Evolutionary conservation across 2,797 vertebrate species (phyloP), one percentile per base, ranked within the genome.

Genomic region (Kryptopterus vitreolus): DNA sequence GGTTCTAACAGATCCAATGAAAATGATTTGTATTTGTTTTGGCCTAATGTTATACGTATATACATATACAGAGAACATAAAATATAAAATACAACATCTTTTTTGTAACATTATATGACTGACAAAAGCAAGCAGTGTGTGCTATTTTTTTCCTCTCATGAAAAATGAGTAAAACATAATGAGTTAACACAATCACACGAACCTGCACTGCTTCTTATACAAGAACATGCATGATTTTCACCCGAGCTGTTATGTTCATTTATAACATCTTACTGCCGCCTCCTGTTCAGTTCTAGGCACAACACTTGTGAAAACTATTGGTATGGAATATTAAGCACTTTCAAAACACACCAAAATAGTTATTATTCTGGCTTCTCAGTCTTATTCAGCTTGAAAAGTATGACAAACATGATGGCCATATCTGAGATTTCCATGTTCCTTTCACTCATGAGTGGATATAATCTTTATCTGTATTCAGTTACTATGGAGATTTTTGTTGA

Each of bases 401-500:
- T 55, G 10, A 20, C 11, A n/a, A 35, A 53, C 11, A 7, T 13
- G 29, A 72, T 70, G 18, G 50, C 46, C 16, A 31, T 31, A 50
- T 71, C 52, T 70, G 48, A 31, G 18, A 52, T 20, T 53, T 71
- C 52, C 18, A 4, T 70, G 26, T 18, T 4, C 26, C 7, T 2
- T 10, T 53, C 18, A 33, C 26, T 53, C 29, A n/a, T 33, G 48
- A 31, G 12, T 71, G 29, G 29, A 29, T 71, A 2, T 53, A 4
- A 22, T 13, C 18, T 69, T 43, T 50, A 52, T 75, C 62, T 59
- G 63, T 50, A 75, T 69, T 76, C 7, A 15, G 50, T 33, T 20
- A 72, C 50, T 55, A 22, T 22, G 69, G 26, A 33, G 20, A 35
- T 57, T 73, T n/a, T 77, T 48, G 57, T 78, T 69, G 29, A 29